Conservation (phyloP, 2,113 vertebrate genomes). For the Nibea albiflora region DNA sequence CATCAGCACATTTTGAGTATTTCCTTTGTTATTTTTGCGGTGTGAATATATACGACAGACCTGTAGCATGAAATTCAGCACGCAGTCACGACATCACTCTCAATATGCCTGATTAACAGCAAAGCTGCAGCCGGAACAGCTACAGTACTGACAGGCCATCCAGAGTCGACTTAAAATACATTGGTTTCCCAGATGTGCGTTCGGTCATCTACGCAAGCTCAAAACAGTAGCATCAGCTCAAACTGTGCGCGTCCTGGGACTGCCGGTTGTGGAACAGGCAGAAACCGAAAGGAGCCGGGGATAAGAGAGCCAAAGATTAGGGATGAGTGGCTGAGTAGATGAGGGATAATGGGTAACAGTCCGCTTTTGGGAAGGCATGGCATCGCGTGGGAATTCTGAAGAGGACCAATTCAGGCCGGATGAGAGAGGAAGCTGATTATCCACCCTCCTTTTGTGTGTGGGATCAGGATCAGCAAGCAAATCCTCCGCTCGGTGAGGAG, state of each 20-base stretch:
- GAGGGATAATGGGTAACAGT: constrained; percentile 72
- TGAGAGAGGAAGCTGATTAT: constrained; percentile 78
- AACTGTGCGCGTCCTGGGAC: neutral
- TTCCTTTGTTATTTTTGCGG: neutral
- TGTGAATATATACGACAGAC: neutral
- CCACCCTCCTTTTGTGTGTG: constrained; percentile 64
- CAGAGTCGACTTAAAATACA: neutral
- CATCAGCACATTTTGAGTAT: neutral
- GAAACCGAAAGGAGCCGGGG: constrained; percentile 27
- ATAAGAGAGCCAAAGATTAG: constrained; percentile 69
- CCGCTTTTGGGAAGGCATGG: constrained; percentile 57
- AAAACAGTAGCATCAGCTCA: neutral
- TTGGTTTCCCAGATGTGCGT: neutral
- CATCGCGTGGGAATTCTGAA: constrained; percentile 62
- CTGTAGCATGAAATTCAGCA: too few species aligned
- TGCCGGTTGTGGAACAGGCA: constrained; percentile 9
- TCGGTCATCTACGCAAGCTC: too few species aligned
- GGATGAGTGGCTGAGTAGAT: constrained; percentile 67
- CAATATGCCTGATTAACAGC: neutral
- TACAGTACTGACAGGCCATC: neutral
- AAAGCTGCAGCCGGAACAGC: neutral
- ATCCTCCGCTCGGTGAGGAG: constrained; percentile 55
- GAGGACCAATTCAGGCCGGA: constrained; percentile 62
- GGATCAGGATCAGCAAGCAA: constrained; percentile 71
- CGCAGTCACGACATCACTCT: neutral